Conservation (phyloP, 2,888 invertebrate genomes). For the Ischnura elegans region DNA sequence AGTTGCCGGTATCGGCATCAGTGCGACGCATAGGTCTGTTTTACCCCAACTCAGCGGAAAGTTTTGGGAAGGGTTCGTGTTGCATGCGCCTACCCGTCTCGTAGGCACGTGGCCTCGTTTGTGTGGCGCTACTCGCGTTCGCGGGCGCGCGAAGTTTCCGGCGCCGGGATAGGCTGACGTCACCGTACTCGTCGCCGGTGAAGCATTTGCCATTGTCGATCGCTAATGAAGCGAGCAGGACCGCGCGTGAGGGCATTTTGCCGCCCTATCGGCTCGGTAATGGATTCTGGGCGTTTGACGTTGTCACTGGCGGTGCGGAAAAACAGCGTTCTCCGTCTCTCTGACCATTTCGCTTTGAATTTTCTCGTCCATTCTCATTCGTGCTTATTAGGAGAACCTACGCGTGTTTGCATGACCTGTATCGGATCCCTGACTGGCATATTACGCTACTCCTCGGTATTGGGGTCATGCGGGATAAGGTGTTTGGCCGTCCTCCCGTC, state of each 20-base stretch:
- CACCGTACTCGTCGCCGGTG: background rate
- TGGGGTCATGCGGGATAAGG: background rate
- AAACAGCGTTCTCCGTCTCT: background rate
- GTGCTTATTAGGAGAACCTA: background rate
- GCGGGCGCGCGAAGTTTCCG: background rate
- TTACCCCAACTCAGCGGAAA: no score
- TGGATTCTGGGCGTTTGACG: conserved; percentile 14
- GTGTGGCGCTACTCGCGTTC: background rate
- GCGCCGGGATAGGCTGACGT: background rate
- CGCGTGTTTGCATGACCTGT: background rate
- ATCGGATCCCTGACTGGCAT: background rate
- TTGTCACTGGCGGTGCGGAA: background rate
- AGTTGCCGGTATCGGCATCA: no score
- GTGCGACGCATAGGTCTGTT: no score
- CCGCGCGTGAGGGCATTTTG: background rate
- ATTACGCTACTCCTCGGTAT: background rate
- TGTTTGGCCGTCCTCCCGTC: background rate
- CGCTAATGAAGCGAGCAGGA: conserved; percentile 6
- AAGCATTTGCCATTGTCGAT: conserved; percentile 18
- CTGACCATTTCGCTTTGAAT: background rate
- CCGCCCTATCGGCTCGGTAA: background rate
- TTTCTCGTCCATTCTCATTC: background rate
- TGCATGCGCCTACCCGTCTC: background rate
- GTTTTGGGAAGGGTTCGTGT: no score
- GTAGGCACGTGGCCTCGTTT: background rate